These are phyloP conservation scores for Anticlea derivata DNA, from an alignment of 2,888 invertebrate species.

Conservation along the genomic window DNA sequence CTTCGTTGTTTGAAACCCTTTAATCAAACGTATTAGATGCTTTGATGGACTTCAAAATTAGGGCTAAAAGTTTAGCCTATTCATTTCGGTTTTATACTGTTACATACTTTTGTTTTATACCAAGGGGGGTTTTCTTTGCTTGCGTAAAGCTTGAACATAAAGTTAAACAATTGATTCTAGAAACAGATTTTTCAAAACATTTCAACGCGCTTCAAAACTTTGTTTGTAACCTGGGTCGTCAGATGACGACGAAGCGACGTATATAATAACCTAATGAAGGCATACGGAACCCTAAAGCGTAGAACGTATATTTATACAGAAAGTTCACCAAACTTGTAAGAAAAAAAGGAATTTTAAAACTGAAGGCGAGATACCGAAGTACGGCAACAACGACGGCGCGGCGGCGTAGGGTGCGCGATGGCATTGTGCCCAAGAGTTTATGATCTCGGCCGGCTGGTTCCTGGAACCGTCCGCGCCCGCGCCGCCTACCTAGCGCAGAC, in stretches of 20 bases:
- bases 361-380: constrained; percentile 44
- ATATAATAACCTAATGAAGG: too few relatives aligned
- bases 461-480: constrained; percentile 54
- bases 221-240: not conserved
- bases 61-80: constrained; percentile 16
- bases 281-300: not conserved
- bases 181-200: constrained; percentile 45
- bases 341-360: constrained; percentile 51
- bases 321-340: constrained; percentile 11
- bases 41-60: constrained; percentile 43
- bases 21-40: constrained; percentile 62
- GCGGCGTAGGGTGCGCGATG: constrained; percentile 40
- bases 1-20: constrained; percentile 52
- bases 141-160: constrained; percentile 43
- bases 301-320: not conserved
- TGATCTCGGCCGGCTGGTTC: constrained; percentile 54
- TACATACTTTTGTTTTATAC: not conserved
- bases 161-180: constrained; percentile 46
- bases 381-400: constrained; percentile 13
- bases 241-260: too few relatives aligned
- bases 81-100: not conserved
- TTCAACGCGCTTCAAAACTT: not conserved
- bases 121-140: not conserved
- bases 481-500: constrained; percentile 57
- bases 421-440: constrained; percentile 69